Evolutionary conservation across 2,888 invertebrate species (phyloP), one percentile per base, ranked within the genome.

Genomic region (Tanytarsus gracilentus): DNA sequence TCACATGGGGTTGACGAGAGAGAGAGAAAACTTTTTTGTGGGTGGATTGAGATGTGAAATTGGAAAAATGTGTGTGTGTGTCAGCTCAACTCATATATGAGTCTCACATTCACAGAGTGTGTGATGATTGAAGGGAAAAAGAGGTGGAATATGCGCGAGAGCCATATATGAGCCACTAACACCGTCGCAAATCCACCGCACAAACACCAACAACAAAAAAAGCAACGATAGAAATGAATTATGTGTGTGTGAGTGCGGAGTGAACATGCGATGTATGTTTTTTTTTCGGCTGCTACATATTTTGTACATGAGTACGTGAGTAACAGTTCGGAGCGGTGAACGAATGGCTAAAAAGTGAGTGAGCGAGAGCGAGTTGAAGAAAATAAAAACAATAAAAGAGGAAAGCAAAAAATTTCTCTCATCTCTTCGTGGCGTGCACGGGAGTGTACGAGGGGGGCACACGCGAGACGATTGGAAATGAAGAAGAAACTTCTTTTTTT

Each of bases 101-200:
- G 29, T 33, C 33, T 33, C 33, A 33, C n/a, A 33, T 33, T 11
- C 33, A n/a, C 33, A 33, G n/a, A 33, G n/a, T 11, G 9, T 5
- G 9, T 7, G 29, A 29, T 7, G n/a, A n/a, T n/a, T n/a, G n/a
- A 36, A n/a, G n/a, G n/a, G 14, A 11, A 3, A 44, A 44, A 44
- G 44, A 23, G 23, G 21, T 44, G 44, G 44, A 44, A 44, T 44
- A 44, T 44, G 44, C 44, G 44, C 44, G n/a, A n/a, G n/a, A 33
- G 44, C 11, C 33, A 33, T 33, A 33, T 33, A 33, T 33, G 33
- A 33, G 33, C 33, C 6, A 33, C 11, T 33, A 9, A 33, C 33
- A 33, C 33, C 3, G 11, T 11, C 33, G n/a, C 33, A 33, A 33
- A 4, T 5, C 36, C 14, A n/a, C n/a, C 4, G 33, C n/a, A 5